Conservation (phyloP, 2,888 invertebrate species). For the Exephanes ischioxanthus region DNA sequence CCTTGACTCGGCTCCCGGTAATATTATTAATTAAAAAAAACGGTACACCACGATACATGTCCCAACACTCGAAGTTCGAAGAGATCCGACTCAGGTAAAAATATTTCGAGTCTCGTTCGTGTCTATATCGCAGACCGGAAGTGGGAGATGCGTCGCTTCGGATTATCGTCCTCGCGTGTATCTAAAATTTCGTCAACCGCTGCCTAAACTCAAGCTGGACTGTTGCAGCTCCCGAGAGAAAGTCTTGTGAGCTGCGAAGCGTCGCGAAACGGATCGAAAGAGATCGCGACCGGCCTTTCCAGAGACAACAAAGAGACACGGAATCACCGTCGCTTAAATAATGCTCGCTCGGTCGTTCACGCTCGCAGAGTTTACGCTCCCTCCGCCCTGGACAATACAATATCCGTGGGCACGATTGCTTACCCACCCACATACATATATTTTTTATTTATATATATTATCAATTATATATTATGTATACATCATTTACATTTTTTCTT, state of each 20-base stretch:
- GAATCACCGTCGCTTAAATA: conserved; percentile 33
- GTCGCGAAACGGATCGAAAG: conserved; percentile 66
- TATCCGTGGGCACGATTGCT: not conserved
- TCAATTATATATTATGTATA: not conserved
- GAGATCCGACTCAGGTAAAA: not conserved
- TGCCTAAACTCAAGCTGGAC: conserved; percentile 37
- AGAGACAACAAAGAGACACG: conserved; percentile 41
- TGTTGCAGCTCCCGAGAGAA: conserved; percentile 54
- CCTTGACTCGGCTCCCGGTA: not conserved
- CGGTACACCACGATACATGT: not conserved
- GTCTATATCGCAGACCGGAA: not conserved
- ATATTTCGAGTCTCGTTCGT: not conserved
- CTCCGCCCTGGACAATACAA: not conserved
- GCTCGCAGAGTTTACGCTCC: not conserved
- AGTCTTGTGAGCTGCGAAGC: conserved; percentile 65
- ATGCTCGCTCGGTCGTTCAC: conserved; percentile 23
- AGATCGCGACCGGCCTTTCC: conserved; percentile 44
- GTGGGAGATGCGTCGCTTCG: not conserved
- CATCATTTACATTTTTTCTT: not conserved
- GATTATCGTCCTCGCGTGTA: not conserved
- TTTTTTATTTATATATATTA: not conserved
- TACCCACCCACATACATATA: not conserved
- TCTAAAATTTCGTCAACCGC: conserved; percentile 11
- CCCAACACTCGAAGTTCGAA: not conserved
- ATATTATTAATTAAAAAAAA: conserved; percentile 7